A percentile compares a stretch with the other conserved stretches of the same genome.
These are phyloP conservation scores for Luffia ferchaultella DNA, from an alignment of 2,888 invertebrate genomes.

Conservation along the genomic window DNA sequence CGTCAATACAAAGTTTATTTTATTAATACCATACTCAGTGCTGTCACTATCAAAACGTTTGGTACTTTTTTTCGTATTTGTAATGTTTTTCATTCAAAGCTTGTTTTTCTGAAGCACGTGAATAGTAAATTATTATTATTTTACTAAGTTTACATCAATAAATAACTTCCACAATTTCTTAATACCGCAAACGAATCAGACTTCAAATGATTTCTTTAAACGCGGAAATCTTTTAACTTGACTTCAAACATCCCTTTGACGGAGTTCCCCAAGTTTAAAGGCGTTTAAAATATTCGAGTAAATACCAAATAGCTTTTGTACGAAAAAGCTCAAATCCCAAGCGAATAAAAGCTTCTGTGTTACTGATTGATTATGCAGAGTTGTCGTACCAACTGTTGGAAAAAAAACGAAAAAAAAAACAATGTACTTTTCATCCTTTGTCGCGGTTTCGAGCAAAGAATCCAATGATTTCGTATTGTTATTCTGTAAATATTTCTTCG, in stretches of 20 bases:
- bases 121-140: too few species aligned
- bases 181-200: background rate
- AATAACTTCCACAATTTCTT: too few species aligned
- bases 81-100: too few species aligned
- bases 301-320: background rate
- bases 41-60: too few species aligned
- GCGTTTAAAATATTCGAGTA: background rate
- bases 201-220: background rate
- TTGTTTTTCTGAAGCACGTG: too few species aligned
- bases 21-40: too few species aligned
- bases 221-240: background rate
- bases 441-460: background rate
- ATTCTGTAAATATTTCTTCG: too few species aligned
- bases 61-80: too few species aligned
- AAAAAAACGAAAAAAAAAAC: slow-evolving; percentile 41
- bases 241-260: background rate
- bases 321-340: slow-evolving; percentile 41
- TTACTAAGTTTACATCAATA: too few species aligned
- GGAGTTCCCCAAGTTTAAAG: background rate
- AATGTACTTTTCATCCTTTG: slow-evolving; percentile 9
- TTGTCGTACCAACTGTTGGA: slow-evolving; percentile 28
- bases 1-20: too few species aligned
- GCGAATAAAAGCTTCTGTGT: slow-evolving; percentile 40
- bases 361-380: slow-evolving; percentile 65
- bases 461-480: too few species aligned